A percentile compares a stretch with the other conserved stretches of the same genome.
Conservation (phyloP, 64 coral and sea anemone species). For the Montipora cactus region DNA sequence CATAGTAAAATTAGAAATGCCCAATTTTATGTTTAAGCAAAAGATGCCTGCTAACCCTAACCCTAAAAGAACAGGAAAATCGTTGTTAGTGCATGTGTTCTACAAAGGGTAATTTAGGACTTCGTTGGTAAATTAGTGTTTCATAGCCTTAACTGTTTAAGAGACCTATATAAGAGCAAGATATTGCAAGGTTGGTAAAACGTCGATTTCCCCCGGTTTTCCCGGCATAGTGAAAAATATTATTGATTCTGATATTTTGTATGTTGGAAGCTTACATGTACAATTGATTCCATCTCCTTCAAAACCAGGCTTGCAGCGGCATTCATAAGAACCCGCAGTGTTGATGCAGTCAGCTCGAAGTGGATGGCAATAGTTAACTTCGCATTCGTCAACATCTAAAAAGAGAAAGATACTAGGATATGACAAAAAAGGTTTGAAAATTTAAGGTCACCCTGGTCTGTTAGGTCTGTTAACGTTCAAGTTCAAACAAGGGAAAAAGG, state of each 20-base stretch:
- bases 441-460: too few relatives aligned
- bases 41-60: too few relatives aligned
- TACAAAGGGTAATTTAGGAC: too few relatives aligned
- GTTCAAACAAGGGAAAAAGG: background rate
- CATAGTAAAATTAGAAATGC: background rate
- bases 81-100: too few relatives aligned
- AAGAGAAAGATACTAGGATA: background rate
- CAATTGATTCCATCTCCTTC: conserved; percentile 84
- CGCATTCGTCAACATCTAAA: conserved; percentile 82
- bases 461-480: background rate
- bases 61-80: too few relatives aligned
- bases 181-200: too few relatives aligned
- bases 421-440: background rate
- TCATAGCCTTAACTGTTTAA: too few relatives aligned
- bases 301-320: conserved; percentile 78
- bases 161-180: too few relatives aligned
- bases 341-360: conserved; percentile 77
- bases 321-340: conserved; percentile 75
- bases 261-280: conserved; percentile 45
- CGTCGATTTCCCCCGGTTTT: too few relatives aligned
- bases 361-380: conserved; percentile 65
- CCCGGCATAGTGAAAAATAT: too few relatives aligned
- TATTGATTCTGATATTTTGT: background rate
- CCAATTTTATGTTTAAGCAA: background rate
- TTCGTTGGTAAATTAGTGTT: too few relatives aligned